Evolutionary conservation across 2,113 vertebrate species (phyloP).

Genomic region (Piprites chloris): DNA sequence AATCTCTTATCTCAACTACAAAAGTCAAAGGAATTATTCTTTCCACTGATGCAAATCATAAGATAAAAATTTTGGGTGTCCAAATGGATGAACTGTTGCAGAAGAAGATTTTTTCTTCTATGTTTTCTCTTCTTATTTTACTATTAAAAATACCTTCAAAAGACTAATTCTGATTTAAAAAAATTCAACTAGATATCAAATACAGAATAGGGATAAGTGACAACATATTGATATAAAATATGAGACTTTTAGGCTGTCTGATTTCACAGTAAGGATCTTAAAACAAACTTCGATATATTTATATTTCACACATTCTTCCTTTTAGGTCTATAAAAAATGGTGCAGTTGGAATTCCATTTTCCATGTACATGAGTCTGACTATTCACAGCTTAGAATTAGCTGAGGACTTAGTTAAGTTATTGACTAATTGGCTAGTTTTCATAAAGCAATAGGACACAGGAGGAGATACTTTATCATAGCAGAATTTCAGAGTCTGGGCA

Average conservation of each 20-base stretch:
- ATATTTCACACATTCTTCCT: background rate
- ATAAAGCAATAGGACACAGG: background rate
- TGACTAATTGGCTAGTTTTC: background rate
- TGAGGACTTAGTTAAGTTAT: background rate
- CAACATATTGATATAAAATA: accelerated
- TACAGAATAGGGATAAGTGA: background rate
- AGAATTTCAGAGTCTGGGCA: background rate
- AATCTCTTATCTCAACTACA: background rate
- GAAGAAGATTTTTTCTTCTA: background rate
- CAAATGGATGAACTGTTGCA: background rate
- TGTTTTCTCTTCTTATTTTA: background rate
- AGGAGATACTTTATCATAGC: background rate
- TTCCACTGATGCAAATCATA: background rate
- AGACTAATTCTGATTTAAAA: background rate
- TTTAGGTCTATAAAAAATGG: background rate
- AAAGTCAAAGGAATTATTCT: background rate
- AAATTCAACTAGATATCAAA: background rate
- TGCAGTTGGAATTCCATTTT: background rate
- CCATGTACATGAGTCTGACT: background rate
- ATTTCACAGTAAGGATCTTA: background rate
- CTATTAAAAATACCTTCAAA: background rate
- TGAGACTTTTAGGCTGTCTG: background rate
- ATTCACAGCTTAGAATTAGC: background rate
- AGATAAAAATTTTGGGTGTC: background rate
- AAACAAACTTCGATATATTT: background rate